Evolutionary conservation across 2,113 vertebrate genomes (phyloP).

Genomic region (Mungos mungo): DNA sequence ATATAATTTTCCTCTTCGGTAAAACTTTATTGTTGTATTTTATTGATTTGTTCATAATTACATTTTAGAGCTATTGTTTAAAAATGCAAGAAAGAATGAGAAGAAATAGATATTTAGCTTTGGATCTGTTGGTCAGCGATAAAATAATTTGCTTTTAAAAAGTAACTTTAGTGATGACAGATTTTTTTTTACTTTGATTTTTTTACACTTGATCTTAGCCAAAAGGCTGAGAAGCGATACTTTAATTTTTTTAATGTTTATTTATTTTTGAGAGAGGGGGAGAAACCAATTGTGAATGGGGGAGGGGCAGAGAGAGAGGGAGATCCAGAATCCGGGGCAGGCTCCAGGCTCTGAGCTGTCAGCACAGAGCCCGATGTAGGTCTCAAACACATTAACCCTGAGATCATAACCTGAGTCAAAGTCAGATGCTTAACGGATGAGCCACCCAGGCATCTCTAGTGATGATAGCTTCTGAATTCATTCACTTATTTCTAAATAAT

Average conservation of each 20-base stretch:
- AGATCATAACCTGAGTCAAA: too few relatives aligned
- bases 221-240: too few relatives aligned
- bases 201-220: too few relatives aligned
- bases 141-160: conserved; percentile 1
- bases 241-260: too few relatives aligned
- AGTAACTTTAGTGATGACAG: neutral
- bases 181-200: neutral
- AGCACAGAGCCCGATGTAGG: too few relatives aligned
- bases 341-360: too few relatives aligned
- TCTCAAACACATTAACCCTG: too few relatives aligned
- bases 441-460: neutral
- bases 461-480: neutral
- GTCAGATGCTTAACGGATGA: too few relatives aligned
- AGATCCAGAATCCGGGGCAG: too few relatives aligned
- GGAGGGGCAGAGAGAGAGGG: too few relatives aligned
- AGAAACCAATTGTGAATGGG: too few relatives aligned
- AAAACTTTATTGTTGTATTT: neutral
- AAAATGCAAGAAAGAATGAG: neutral
- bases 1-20: neutral
- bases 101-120: neutral
- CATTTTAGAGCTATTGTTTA: neutral
- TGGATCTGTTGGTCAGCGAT: neutral
- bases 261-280: too few relatives aligned
- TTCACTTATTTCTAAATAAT: neutral
- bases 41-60: neutral